A percentile compares a stretch with the other conserved stretches of the same genome.
Evolutionary conservation across 1,140 invertebrate species (phyloP).

Genomic region (Spodoptera litura): DNA sequence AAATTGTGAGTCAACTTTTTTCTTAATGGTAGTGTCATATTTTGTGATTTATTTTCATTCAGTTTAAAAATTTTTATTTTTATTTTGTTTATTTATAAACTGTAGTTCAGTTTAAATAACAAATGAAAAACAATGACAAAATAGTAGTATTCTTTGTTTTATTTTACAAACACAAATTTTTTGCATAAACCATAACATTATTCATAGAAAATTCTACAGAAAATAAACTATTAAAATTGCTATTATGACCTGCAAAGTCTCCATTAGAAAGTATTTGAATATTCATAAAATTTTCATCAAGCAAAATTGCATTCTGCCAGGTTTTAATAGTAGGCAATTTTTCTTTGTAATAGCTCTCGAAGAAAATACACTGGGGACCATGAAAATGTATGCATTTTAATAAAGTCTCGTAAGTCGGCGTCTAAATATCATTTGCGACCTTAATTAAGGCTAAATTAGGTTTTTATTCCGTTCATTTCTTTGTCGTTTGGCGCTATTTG

Average conservation of each 20-base stretch:
- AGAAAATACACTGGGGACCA: neutral
- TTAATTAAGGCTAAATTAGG: slow-evolving; percentile 19
- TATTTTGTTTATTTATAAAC: no score
- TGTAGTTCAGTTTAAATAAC: no score
- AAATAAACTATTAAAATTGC: neutral
- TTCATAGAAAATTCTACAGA: no score
- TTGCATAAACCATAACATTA: no score
- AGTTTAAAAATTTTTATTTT: no score
- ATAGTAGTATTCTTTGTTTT: no score
- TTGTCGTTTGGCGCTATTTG: neutral
- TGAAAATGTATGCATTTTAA: slow-evolving; percentile 25
- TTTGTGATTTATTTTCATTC: no score
- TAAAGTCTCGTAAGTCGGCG: neutral
- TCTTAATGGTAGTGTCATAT: no score
- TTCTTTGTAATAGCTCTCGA: neutral
- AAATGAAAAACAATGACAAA: no score
- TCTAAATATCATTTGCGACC: neutral
- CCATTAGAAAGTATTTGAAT: slow-evolving; percentile 13
- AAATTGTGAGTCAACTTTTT: no score
- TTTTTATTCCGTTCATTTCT: slow-evolving; percentile 1
- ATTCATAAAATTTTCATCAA: slow-evolving; percentile 24
- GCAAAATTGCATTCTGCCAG: slow-evolving; percentile 14
- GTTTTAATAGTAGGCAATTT: neutral
- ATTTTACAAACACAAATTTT: no score
- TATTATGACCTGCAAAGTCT: slow-evolving; percentile 4